These are phyloP conservation scores for Blennius ocellaris DNA, from an alignment of 2,113 vertebrate species.

Conservation along the genomic window DNA sequence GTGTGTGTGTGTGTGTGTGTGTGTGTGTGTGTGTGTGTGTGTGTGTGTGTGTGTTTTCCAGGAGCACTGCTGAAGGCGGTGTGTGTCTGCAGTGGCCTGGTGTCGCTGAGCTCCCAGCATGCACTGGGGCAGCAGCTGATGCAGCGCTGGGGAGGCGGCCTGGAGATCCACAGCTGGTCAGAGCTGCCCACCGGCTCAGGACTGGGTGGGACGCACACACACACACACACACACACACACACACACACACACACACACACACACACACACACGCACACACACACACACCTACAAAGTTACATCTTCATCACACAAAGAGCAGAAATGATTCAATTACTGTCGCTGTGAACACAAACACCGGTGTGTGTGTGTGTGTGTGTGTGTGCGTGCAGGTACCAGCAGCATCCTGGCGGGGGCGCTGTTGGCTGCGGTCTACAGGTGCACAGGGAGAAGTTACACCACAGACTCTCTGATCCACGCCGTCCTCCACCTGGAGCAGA, in stretches of 20 bases:
- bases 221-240: background rate
- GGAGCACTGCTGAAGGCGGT: constrained; percentile 94
- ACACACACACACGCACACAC: no score
- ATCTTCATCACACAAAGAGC: no score
- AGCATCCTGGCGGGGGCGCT: constrained; percentile 95
- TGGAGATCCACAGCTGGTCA: constrained; percentile 91
- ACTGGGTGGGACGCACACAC: background rate
- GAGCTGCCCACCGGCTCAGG: no score
- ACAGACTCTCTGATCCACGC: constrained; percentile 89
- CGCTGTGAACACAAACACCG: no score
- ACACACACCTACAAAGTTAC: no score
- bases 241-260: no score
- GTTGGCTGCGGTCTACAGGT: constrained; percentile 87
- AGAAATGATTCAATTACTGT: no score
- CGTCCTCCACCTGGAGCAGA: constrained; percentile 93
- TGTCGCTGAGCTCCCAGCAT: constrained; percentile 80
- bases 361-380: background rate
- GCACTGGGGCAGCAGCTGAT: constrained; percentile 87
- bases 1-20: constrained; percentile 3
- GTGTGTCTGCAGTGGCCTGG: constrained; percentile 89
- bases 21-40: constrained; percentile 23
- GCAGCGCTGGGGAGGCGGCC: constrained; percentile 85
- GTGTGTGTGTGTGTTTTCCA: constrained; percentile 62
- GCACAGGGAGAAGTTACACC: constrained; percentile 82
- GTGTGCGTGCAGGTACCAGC: constrained; percentile 89